Evolutionary conservation across 2,113 vertebrate species (phyloP).

Genomic region (Dolichotis patagonum): DNA sequence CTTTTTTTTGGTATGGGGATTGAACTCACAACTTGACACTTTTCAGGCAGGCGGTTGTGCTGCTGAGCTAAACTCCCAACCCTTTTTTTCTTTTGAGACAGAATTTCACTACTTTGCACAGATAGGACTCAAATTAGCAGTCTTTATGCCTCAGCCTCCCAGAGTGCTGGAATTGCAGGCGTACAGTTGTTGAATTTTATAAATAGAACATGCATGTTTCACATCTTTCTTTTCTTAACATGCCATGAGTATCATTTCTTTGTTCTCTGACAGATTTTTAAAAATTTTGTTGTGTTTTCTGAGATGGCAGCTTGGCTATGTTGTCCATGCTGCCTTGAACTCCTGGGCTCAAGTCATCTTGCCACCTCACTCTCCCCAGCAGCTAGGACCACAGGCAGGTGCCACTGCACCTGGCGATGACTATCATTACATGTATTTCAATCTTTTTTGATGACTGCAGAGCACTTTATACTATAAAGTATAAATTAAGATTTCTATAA

Average conservation of each 20-base stretch:
- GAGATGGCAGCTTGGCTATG: neutral
- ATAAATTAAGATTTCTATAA: neutral
- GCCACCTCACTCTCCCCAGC: neutral
- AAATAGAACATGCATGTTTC: neutral
- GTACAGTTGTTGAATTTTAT: neutral
- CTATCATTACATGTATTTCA: neutral
- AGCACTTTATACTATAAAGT: neutral
- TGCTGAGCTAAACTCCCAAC: neutral
- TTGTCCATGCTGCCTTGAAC: neutral
- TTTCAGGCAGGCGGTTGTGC: no score
- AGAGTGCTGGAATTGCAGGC: neutral
- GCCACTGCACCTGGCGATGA: neutral
- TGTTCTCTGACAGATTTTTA: neutral
- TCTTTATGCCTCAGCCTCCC: neutral
- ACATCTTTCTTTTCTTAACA: neutral
- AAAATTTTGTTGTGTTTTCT: neutral
- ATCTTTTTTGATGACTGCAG: neutral
- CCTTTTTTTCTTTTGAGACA: neutral
- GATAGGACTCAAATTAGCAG: neutral
- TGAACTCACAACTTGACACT: no score
- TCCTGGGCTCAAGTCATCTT: neutral
- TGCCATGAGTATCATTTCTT: constrained; percentile 8
- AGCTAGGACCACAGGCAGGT: neutral
- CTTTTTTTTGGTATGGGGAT: neutral
- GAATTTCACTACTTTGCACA: neutral